These are phyloP conservation scores for Sphaerodactylus townsendi DNA, from an alignment of 2,113 vertebrate genomes.

Conservation along the genomic window DNA sequence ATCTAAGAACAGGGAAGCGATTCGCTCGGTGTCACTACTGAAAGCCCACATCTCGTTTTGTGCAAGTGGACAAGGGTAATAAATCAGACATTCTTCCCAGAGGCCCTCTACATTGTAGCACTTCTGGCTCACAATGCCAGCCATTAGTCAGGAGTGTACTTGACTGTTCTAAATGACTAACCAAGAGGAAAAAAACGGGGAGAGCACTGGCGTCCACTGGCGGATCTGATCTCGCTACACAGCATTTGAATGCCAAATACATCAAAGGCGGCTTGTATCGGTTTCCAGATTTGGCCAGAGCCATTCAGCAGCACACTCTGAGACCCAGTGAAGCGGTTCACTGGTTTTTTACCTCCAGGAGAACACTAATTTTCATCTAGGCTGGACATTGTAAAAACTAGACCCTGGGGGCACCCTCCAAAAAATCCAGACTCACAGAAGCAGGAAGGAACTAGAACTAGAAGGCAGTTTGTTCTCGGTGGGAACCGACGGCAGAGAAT, in stretches of 20 bases:
- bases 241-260: conserved; percentile 12
- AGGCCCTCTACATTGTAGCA: not conserved
- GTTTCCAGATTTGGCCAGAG: conserved; percentile 30
- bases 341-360: not conserved
- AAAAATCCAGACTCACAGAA: not conserved
- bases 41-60: conserved; percentile 19
- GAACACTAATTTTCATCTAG: not conserved
- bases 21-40: not conserved
- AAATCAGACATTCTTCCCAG: not conserved
- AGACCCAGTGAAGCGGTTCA: conserved; percentile 11
- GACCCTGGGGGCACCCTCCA: conserved; percentile 2
- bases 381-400: not conserved
- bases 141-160: not conserved
- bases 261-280: conserved; percentile 18
- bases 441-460: conserved; percentile 31
- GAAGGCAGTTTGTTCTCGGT: conserved; percentile 21
- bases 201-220: conserved; percentile 1
- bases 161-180: conserved; percentile 31
- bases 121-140: conserved; percentile 10
- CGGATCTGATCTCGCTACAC: conserved; percentile 28
- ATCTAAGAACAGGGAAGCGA: not conserved
- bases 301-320: conserved; percentile 7
- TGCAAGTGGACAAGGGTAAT: not conserved
- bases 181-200: not conserved
- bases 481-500: not conserved